Percentiles rank a stretch among this genome's conserved stretches.
phyloP scores from a whole-genome alignment of 2,888 invertebrate species.

The Galeruca laticollis region DNA sequence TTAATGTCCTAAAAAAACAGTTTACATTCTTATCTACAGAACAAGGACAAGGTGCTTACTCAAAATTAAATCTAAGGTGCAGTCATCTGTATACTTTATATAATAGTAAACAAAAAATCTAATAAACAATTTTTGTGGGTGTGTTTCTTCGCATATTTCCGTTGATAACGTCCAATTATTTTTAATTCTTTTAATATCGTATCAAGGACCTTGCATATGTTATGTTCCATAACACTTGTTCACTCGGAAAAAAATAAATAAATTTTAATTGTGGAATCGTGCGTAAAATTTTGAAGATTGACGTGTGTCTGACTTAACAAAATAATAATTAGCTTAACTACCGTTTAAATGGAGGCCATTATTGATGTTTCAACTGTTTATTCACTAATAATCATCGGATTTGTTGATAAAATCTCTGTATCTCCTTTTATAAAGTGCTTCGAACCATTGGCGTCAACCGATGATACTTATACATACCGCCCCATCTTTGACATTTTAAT shows the following conservation, averaged over 20 bases:
- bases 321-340: conserved; percentile 37
- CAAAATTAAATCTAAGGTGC: neutral
- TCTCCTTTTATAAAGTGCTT: conserved; percentile 8
- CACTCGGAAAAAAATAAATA: conserved; percentile 7
- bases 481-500: too few relatives aligned
- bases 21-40: too few relatives aligned
- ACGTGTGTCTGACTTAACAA: conserved; percentile 16
- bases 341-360: conserved; percentile 32
- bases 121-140: neutral
- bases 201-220: neutral
- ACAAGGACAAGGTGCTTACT: too few relatives aligned
- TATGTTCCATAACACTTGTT: conserved; percentile 13
- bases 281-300: conserved; percentile 18
- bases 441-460: neutral
- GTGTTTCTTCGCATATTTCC: neutral
- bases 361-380: conserved; percentile 30
- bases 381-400: conserved; percentile 20
- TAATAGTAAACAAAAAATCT: neutral
- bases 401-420: conserved; percentile 16
- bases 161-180: neutral
- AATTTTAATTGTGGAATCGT: conserved; percentile 20
- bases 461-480: neutral
- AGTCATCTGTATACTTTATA: neutral
- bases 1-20: too few relatives aligned
- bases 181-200: neutral